Conservation (phyloP, 2,888 invertebrate genomes). For the Elysia crispata region DNA sequence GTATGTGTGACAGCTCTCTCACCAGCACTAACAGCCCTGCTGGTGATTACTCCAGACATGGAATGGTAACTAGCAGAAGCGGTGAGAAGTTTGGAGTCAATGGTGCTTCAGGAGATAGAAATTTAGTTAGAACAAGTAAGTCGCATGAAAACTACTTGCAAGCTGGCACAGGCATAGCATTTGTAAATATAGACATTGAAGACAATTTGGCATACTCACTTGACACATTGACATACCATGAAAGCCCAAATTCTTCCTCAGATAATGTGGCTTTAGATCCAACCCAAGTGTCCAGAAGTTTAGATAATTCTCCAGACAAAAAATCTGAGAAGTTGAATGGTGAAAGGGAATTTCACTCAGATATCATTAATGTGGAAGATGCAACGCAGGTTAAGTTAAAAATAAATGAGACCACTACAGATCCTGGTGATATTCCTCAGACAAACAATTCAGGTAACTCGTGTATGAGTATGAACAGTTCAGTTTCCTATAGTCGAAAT, state of each 20-base stretch:
- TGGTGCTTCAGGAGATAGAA: slow-evolving; percentile 77
- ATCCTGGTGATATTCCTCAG: slow-evolving; percentile 1
- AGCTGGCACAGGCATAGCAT: slow-evolving; percentile 86
- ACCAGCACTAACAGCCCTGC: neutral
- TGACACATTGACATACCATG: slow-evolving; percentile 88
- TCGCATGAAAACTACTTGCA: slow-evolving; percentile 92
- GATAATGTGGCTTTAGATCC: slow-evolving; percentile 53
- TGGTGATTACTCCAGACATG: slow-evolving; percentile 41
- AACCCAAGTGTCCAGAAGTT: slow-evolving; percentile 57
- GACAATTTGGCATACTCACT: slow-evolving; percentile 95
- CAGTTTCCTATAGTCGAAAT: too few relatives aligned
- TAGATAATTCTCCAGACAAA: slow-evolving; percentile 62
- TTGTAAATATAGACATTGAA: slow-evolving; percentile 93
- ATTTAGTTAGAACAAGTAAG: slow-evolving; percentile 90
- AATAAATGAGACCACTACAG: slow-evolving; percentile 23
- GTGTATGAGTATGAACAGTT: too few relatives aligned
- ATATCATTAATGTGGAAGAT: slow-evolving; percentile 70
- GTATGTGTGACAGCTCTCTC: neutral
- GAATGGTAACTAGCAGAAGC: slow-evolving; percentile 68
- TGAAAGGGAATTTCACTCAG: slow-evolving; percentile 71
- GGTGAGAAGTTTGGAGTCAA: slow-evolving; percentile 68
- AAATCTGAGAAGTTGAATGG: slow-evolving; percentile 52
- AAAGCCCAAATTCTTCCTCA: slow-evolving; percentile 53
- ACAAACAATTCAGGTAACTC: slow-evolving; percentile 39
- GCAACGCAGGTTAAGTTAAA: slow-evolving; percentile 56